These are phyloP conservation scores for Ctenochaetus hawaiiensis DNA, from an alignment of 2,797 vertebrate species.

Conservation along the genomic window DNA sequence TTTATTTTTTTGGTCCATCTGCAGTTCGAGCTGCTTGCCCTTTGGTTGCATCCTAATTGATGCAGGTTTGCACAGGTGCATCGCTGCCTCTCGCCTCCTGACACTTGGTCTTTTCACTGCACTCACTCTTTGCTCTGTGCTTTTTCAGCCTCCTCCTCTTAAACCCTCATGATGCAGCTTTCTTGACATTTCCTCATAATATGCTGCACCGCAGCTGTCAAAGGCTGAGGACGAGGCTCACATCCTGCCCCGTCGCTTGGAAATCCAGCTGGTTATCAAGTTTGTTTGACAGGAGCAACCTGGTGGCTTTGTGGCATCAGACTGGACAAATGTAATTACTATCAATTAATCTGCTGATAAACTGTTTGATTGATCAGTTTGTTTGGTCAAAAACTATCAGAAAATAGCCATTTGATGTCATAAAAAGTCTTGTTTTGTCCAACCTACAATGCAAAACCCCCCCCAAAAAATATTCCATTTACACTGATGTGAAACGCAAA, in stretches of 20 bases:
- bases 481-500: not conserved
- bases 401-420: not conserved
- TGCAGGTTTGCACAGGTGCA: slow-evolving; percentile 22
- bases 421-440: not conserved
- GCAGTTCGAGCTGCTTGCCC: slow-evolving; percentile 19
- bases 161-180: slow-evolving; percentile 46
- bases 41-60: slow-evolving; percentile 17
- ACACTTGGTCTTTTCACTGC: slow-evolving; percentile 18
- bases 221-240: slow-evolving; percentile 33
- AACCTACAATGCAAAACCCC: not conserved
- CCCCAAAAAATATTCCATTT: too few species aligned
- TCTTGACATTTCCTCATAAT: slow-evolving; percentile 66
- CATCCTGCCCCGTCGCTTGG: slow-evolving; percentile 30
- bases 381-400: not conserved
- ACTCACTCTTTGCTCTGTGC: slow-evolving; percentile 45
- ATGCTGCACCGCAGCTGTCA: slow-evolving; percentile 50
- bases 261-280: slow-evolving; percentile 18
- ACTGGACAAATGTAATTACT: not conserved
- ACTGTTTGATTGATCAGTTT: not conserved
- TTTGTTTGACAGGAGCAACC: not conserved
- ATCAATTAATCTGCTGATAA: not conserved
- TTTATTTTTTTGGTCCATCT: slow-evolving; percentile 37
- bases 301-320: not conserved
- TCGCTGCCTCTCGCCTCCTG: not conserved
- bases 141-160: slow-evolving; percentile 51